Base-by-base conservation (phyloP, 2,888 invertebrate genomes). In the Scaptomyza reducta region DNA sequence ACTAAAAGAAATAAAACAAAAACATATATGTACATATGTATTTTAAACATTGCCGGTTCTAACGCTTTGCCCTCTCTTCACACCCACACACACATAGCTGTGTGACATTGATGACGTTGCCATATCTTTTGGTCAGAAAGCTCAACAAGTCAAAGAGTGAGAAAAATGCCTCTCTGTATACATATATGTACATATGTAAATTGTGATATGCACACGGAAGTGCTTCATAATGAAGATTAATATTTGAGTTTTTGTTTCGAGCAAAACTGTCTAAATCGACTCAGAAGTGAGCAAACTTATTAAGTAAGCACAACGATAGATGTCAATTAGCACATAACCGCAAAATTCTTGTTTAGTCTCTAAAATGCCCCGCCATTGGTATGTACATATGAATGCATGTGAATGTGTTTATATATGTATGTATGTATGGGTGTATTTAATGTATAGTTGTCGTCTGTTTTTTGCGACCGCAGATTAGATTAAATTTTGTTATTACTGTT, bases 11-110 rank as follows among this genome's bases (percentile, higher is more conserved):
- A 67, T 67, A 45, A 62, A 65, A 66, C 45, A 70, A 75, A 66
- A 63, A 18, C 35, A n/a, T 14, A 38, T 22, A n/a, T 29, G 7
- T 45, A 25, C 14, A 29, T 18, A 31, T 47, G 16, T 70, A 87
- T 81, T 87, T 84, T 71, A 87, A 80, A 64, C 84, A 72, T 87
- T 84, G 81, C 82, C 81, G 81, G 70, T 77, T 77, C 66, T 77
- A 63, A 68, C 49, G 61, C 44, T 70, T 56, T 45, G 62, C 29
- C 49, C 63, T 72, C 72, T 65, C 13, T 57, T 58, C 66, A 61
- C 84, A 68, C 65, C 67, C 57, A 40, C 41, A 40, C 57, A 67
- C 50, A 57, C 33, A 49, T 11, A 57, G 59, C 18, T 70, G 42
- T 56, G 46, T 45, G 29, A 29, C 40, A 59, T 31, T 55, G 75